A percentile compares a stretch with the other conserved stretches of the same genome.
Conservation (phyloP, 2,888 invertebrate species). For the Taenaris catops region DNA sequence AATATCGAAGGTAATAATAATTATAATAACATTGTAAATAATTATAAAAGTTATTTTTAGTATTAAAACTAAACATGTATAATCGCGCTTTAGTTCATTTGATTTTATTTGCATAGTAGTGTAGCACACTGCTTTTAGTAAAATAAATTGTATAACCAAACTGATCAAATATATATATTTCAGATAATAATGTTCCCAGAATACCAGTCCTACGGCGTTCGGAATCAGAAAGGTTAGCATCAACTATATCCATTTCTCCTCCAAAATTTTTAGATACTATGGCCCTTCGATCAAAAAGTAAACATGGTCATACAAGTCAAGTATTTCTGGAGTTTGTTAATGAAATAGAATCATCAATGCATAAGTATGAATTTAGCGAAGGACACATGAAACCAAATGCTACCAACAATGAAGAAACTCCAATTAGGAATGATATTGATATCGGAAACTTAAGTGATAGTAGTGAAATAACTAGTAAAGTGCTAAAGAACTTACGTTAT, state of each 20-base stretch:
- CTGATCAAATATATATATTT: too few species aligned
- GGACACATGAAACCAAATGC: slow-evolving; percentile 15
- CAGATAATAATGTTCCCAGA: slow-evolving; percentile 66
- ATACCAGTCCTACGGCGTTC: slow-evolving; percentile 63
- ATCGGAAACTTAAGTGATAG: slow-evolving; percentile 62
- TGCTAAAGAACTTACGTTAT: slow-evolving; percentile 56
- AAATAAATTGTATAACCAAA: too few species aligned
- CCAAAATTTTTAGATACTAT: slow-evolving; percentile 90
- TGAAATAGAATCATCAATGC: slow-evolving; percentile 40
- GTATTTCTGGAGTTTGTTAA: slow-evolving; percentile 75
- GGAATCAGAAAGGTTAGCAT: slow-evolving; percentile 64
- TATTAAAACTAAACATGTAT: too few species aligned
- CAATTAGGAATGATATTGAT: slow-evolving; percentile 39
- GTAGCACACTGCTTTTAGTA: too few species aligned
- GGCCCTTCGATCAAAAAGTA: slow-evolving; percentile 85
- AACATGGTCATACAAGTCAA: slow-evolving; percentile 81
- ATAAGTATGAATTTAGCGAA: slow-evolving; percentile 16
- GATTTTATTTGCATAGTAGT: too few species aligned
- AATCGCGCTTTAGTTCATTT: too few species aligned
- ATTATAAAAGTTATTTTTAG: too few species aligned
- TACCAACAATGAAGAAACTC: slow-evolving; percentile 12
- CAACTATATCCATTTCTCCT: slow-evolving; percentile 61
- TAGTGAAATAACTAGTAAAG: slow-evolving; percentile 64
- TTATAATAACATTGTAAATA: too few species aligned
- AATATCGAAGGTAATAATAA: slow-evolving; percentile 14